Evolutionary conservation across 1,140 invertebrate species (phyloP), one percentile per base, ranked within the genome.

Genomic region (Anadara kagoshimensis): DNA sequence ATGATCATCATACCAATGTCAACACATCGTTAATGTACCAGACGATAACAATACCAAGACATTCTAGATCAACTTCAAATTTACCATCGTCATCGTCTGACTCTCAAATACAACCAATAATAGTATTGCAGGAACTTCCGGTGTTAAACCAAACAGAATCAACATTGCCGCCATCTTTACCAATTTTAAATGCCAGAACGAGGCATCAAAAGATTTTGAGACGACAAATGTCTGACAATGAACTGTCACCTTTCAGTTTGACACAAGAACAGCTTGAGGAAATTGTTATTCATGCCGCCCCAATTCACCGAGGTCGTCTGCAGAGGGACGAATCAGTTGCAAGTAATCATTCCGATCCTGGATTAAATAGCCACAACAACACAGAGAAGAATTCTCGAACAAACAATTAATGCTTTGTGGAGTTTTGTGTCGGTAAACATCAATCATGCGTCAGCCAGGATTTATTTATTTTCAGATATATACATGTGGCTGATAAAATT

Each of bases 261-360:
- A 83, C 81, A 14, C 69, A 83, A 26, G 73, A 83, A 58, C 75
- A 81, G 44, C 64, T 85, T 58, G 82, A 85, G 62, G 82, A 82
- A 18, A 86, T 86, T 36, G 79, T 85, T 5, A 86, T 85, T 41
- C 85, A 86, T 41, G 82, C 80, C 24, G 62, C 76, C 4, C 80
- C 80, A 1, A 69, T 83, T 1, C 62, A 53, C 5, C 68, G 73
- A 24, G 54, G 62, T 3, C 69, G 69, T 36, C 29, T 36, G 29
- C 29, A 36, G 29, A 36, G 29, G 7, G 29, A 36, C 29, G 29
- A 36, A 36, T 36, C 29, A 36, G 29, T 36, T 36, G 29, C 29
- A 36, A 36, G 29, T 36, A 36, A 36, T 36, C 29, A 36, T 36
- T 36, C 29, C 29, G 29, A 36, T 36, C 29, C 29, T 2, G 29